These are phyloP conservation scores for Trematocara stigmaticum DNA, from an alignment of 2,113 vertebrate species.

Conservation along the genomic window DNA sequence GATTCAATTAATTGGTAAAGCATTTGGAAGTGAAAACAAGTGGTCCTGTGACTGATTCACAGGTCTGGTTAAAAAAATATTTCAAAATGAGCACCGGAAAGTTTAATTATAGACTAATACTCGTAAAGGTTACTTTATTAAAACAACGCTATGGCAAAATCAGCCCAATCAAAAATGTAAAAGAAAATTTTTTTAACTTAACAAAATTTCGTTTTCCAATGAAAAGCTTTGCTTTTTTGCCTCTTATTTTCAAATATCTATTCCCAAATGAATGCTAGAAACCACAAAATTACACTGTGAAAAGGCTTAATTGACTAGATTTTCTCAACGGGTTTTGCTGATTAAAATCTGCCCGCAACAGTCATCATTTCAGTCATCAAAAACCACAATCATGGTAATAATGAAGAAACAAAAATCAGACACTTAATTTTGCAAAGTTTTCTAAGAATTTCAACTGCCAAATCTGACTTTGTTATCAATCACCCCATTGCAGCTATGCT, in stretches of 20 bases:
- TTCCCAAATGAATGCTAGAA: neutral
- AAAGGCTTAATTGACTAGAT: neutral
- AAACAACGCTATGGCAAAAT: neutral
- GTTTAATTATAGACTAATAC: neutral
- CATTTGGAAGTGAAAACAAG: constrained; percentile 1
- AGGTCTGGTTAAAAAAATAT: neutral
- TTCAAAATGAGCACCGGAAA: neutral
- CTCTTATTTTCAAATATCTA: neutral
- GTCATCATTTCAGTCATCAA: neutral
- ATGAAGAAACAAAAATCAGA: neutral
- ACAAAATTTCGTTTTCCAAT: neutral
- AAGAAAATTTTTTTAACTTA: neutral
- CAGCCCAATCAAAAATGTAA: neutral
- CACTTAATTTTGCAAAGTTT: neutral
- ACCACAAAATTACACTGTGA: neutral
- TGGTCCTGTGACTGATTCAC: neutral
- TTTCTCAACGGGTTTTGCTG: neutral
- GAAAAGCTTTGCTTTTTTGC: neutral
- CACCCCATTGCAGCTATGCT: neutral
- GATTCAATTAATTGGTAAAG: constrained; percentile 25
- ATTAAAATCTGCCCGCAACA: neutral
- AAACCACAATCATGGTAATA: neutral
- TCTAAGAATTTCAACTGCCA: neutral
- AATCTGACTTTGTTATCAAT: neutral
- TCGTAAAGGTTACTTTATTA: no score